phyloP scores from a whole-genome alignment of 2,113 vertebrate genomes.

The Chlamydotis undulata region DNA sequence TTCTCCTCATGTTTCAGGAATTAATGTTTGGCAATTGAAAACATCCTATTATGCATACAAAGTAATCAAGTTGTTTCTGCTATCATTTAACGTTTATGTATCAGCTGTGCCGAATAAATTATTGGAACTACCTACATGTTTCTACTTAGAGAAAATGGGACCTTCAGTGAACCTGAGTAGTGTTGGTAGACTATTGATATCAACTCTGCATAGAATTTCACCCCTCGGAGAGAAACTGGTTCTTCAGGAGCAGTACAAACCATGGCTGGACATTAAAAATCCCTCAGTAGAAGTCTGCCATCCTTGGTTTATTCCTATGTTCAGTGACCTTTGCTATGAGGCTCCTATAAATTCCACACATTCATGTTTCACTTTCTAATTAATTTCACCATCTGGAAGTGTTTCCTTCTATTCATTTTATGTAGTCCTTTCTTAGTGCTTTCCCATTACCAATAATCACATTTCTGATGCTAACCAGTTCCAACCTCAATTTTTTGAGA shows the following conservation, averaged over 20 bases:
- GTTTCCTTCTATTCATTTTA: background rate
- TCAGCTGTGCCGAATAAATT: background rate
- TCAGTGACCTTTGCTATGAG: conserved; percentile 7
- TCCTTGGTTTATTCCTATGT: background rate
- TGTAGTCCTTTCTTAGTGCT: background rate
- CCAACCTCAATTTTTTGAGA: background rate
- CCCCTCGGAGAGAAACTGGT: background rate
- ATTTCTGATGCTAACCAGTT: conserved; percentile 12
- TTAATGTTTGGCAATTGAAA: background rate
- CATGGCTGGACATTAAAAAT: background rate
- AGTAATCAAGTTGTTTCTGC: background rate
- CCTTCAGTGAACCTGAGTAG: background rate
- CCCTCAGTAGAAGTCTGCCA: background rate
- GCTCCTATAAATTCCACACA: background rate
- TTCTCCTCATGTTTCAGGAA: background rate
- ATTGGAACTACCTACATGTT: background rate
- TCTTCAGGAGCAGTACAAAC: background rate
- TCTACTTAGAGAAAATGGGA: background rate
- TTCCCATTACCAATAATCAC: background rate
- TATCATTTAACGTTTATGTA: background rate
- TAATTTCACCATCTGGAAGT: conserved; percentile 49
- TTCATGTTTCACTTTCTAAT: conserved; percentile 27
- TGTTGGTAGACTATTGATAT: background rate
- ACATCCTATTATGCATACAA: background rate
- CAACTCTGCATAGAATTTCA: background rate